Conservation (phyloP, 2,113 vertebrate genomes). For the Osmerus mordax region DNA sequence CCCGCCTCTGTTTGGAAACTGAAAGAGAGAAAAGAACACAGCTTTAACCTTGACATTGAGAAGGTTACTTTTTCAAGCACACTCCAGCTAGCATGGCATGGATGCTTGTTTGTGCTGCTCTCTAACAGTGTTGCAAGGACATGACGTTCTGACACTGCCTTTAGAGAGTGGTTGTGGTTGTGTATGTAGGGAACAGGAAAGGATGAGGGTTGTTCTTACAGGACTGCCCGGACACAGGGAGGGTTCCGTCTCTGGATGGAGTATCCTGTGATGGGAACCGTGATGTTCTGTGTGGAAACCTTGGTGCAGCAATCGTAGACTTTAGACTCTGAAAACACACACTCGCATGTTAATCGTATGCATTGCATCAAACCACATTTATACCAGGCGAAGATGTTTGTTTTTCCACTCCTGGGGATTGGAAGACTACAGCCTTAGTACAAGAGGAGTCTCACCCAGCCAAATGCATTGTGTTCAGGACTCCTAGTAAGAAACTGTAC, state of each 20-base stretch:
- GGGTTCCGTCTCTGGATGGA: constrained; percentile 52
- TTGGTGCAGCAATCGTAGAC: constrained; percentile 47
- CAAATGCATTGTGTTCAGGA: neutral
- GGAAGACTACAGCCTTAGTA: too few species aligned
- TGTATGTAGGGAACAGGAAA: neutral
- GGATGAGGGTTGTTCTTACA: constrained; percentile 47
- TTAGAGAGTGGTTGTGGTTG: neutral
- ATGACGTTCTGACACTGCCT: neutral
- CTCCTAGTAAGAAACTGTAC: neutral
- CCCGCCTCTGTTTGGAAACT: too few species aligned
- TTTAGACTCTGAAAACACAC: constrained; percentile 22
- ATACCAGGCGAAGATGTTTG: neutral
- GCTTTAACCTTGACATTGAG: too few species aligned
- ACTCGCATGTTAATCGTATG: neutral
- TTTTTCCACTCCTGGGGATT: too few species aligned
- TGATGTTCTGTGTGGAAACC: constrained; percentile 38
- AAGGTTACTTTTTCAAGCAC: too few species aligned
- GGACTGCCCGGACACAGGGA: constrained; percentile 56
- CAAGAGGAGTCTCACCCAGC: neutral
- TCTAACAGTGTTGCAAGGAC: neutral
- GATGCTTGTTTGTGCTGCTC: too few species aligned
- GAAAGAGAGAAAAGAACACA: too few species aligned
- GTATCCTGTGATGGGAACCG: constrained; percentile 58
- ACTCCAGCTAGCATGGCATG: too few species aligned
- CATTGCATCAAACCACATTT: too few species aligned